A percentile compares a stretch with the other conserved stretches of the same genome.
phyloP scores from a whole-genome alignment of 1,140 invertebrate genomes.

The Lasioglossum baleicum region DNA sequence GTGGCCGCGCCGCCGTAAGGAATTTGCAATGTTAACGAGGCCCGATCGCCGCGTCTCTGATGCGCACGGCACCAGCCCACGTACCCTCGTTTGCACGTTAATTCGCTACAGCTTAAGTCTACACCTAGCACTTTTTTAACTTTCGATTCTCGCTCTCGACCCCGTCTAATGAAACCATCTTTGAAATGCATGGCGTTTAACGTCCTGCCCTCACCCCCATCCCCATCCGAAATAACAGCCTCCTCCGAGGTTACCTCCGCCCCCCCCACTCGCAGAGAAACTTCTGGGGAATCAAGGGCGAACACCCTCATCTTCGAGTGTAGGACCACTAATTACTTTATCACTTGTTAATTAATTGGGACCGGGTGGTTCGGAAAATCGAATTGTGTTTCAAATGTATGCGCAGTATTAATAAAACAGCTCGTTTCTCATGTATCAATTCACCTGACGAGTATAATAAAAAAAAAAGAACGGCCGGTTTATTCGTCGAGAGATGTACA shows the following conservation, averaged over 20 bases:
- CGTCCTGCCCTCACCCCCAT: not conserved
- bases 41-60: conserved; percentile 52
- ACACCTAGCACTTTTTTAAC: not conserved
- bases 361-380: too few relatives aligned
- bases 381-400: too few relatives aligned
- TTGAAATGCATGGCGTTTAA: not conserved
- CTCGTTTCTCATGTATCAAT: too few relatives aligned
- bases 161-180: not conserved
- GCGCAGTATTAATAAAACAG: too few relatives aligned
- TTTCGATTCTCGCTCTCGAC: not conserved
- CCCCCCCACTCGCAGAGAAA: too few relatives aligned
- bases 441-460: too few relatives aligned
- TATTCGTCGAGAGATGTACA: not conserved
- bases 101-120: conserved; percentile 39
- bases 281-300: too few relatives aligned
- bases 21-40: conserved; percentile 69
- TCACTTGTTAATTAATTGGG: too few relatives aligned
- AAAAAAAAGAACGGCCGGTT: not conserved
- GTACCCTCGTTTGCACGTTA: conserved; percentile 54
- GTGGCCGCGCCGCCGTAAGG: conserved; percentile 12
- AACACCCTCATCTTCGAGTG: too few relatives aligned
- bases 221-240: not conserved
- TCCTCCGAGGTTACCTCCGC: too few relatives aligned
- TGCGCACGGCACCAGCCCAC: conserved; percentile 21
- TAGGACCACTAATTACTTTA: too few relatives aligned